Evolutionary conservation across 35 echinoderm and acorn worm genomes (phyloP).

Genomic region (Stichopus chloronotus): DNA sequence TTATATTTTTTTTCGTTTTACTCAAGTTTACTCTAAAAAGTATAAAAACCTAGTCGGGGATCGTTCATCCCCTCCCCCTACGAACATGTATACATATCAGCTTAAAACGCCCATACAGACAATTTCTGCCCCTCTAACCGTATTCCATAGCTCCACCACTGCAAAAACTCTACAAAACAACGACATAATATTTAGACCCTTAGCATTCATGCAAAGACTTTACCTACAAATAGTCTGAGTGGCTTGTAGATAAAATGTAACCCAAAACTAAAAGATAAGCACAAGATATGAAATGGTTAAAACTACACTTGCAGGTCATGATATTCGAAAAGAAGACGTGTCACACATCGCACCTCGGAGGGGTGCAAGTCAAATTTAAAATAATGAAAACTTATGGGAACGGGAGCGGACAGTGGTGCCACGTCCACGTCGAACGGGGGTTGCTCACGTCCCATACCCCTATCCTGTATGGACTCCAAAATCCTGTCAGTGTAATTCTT

Average conservation of each 20-base stretch:
- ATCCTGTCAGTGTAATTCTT: no score
- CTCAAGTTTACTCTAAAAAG: neutral
- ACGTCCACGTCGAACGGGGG: no score
- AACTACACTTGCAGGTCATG: no score
- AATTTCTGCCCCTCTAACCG: neutral
- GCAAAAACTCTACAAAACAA: neutral
- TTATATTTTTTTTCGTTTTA: neutral
- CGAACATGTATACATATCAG: neutral
- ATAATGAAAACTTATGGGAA: no score
- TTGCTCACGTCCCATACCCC: no score
- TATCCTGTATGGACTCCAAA: no score
- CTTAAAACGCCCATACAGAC: neutral
- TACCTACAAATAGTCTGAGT: neutral
- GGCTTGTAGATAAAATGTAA: neutral
- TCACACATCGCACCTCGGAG: no score
- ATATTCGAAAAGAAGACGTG: no score
- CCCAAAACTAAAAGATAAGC: neutral
- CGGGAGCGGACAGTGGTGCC: no score
- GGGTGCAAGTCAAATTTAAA: no score
- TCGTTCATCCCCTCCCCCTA: constrained; percentile 2
- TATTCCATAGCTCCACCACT: neutral
- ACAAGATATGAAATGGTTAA: neutral
- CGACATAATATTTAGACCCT: neutral
- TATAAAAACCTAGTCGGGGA: neutral
- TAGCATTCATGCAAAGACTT: neutral